A percentile compares a stretch with the other conserved stretches of the same genome.
phyloP scores from a whole-genome alignment of 2,113 vertebrate species.

The Gymnobelideus leadbeateri region DNA sequence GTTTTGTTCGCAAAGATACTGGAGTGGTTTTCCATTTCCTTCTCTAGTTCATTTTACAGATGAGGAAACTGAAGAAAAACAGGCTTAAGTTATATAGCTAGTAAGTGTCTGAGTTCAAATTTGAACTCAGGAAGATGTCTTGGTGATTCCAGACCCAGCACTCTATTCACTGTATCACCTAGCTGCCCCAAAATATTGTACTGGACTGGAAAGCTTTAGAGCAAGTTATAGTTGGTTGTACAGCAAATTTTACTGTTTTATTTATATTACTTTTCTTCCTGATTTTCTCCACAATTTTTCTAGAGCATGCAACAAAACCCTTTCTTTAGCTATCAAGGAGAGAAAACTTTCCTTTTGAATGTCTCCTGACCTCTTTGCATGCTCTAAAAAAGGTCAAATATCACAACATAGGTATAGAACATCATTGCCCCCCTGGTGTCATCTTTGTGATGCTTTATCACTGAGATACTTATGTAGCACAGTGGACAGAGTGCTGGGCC shows the following conservation, averaged over 20 bases:
- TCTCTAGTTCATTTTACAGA: not conserved
- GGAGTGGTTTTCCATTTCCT: not conserved
- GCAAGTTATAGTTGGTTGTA: not conserved
- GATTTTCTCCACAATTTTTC: constrained; percentile 5
- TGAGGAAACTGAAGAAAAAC: not conserved
- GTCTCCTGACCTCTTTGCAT: not conserved
- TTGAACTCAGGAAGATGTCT: not conserved
- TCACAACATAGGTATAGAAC: not conserved
- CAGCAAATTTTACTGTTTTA: not conserved
- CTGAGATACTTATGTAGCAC: not conserved
- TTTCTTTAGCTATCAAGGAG: not conserved
- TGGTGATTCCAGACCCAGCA: not conserved
- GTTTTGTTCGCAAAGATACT: not conserved
- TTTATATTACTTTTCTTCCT: constrained; percentile 9
- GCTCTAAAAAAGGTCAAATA: not conserved
- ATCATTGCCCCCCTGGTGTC: not conserved
- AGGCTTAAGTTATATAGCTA: not conserved
- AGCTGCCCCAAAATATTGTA: not conserved
- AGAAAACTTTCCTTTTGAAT: not conserved
- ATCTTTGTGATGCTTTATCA: not conserved
- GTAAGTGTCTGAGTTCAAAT: not conserved
- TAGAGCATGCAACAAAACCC: not conserved
- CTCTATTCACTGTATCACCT: not conserved
- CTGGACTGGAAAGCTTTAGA: not conserved
- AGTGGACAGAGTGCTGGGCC: not conserved